A percentile compares a stretch with the other conserved stretches of the same genome.
These are phyloP conservation scores for Bembecia ichneumoniformis DNA, from an alignment of 2,888 invertebrate species.

Conservation along the genomic window DNA sequence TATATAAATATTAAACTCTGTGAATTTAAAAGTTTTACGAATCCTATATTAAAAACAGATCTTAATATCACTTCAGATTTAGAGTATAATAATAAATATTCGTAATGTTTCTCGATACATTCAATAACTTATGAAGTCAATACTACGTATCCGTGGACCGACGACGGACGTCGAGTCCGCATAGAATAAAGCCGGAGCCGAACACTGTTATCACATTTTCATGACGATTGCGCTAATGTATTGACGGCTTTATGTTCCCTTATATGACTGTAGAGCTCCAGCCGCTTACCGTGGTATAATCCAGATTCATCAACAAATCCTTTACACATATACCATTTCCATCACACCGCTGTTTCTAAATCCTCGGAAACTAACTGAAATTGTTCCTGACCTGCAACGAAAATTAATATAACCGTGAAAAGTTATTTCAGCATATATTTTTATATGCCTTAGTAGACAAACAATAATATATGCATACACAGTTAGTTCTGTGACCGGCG, in stretches of 20 bases:
- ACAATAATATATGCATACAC: too few species aligned
- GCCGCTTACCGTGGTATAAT: not conserved
- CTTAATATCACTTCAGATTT: slow-evolving; percentile 54
- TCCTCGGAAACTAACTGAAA: slow-evolving; percentile 69
- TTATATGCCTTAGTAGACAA: too few species aligned
- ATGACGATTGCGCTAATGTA: not conserved
- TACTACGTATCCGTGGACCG: too few species aligned
- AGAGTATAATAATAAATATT: slow-evolving; percentile 20
- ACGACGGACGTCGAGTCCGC: not conserved
- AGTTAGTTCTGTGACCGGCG: too few species aligned
- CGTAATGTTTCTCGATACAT: slow-evolving; percentile 9
- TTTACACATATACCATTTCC: not conserved
- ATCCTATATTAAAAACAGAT: slow-evolving; percentile 26
- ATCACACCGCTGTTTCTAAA: slow-evolving; percentile 64
- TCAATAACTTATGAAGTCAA: not conserved
- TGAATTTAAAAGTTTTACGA: slow-evolving; percentile 3
- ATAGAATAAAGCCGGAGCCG: not conserved
- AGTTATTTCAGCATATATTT: too few species aligned
- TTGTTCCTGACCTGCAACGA: slow-evolving; percentile 66
- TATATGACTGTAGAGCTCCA: not conserved
- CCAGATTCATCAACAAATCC: not conserved
- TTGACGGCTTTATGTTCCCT: slow-evolving; percentile 1
- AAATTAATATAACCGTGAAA: slow-evolving; percentile 1
- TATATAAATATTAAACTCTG: not conserved
- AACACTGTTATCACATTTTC: not conserved